Base-by-base conservation (phyloP, 2,888 invertebrate genomes). In the Odontothrips loti region DNA sequence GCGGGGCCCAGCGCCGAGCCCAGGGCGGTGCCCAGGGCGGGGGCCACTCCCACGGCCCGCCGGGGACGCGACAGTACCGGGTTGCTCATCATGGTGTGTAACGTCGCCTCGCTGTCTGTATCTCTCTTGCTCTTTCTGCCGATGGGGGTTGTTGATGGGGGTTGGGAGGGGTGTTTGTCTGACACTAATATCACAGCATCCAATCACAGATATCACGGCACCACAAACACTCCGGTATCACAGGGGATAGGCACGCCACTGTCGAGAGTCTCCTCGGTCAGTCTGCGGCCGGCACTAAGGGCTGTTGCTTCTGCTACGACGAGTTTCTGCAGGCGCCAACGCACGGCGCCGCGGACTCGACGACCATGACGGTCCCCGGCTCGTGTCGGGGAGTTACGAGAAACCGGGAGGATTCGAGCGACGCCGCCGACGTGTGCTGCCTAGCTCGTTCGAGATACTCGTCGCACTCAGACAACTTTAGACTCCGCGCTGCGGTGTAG, bases 1-100 rank as follows among this genome's bases (percentile, higher is more conserved):
- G 68, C 68, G 68, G 68, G 68, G 68, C 68, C 68, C 23, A 68
- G 68, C 23, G 68, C 68, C 68, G 68, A 68, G 68, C 68, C 68
- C 68, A 68, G 68, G 10, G 68, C 68, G n/a, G 68, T 23, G 23
- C 68, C 68, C 68, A 68, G 68, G 9, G 68, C 68, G 23, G 68
- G 68, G 23, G 68, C 68, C 23, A 68, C 68, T 9, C 68, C 68
- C 9, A 68, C 68, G 11, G 68, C 23, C 23, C 68, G 68, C 23
- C 68, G 68, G 9, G n/a, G 9, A 23, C 68, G 68, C 68, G 68
- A 68, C 23, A 68, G 8, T 23, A 68, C 68, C 15, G 58, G 17
- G 58, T 17, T 17, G 68, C 23, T 68, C 68, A 68, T 68, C n/a
- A 23, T 23, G 68, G 68, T 68, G 68, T 23, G 23, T 23, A 6